Evolutionary conservation across 1,140 invertebrate genomes (phyloP).

Genomic region (Babylonia areolata): DNA sequence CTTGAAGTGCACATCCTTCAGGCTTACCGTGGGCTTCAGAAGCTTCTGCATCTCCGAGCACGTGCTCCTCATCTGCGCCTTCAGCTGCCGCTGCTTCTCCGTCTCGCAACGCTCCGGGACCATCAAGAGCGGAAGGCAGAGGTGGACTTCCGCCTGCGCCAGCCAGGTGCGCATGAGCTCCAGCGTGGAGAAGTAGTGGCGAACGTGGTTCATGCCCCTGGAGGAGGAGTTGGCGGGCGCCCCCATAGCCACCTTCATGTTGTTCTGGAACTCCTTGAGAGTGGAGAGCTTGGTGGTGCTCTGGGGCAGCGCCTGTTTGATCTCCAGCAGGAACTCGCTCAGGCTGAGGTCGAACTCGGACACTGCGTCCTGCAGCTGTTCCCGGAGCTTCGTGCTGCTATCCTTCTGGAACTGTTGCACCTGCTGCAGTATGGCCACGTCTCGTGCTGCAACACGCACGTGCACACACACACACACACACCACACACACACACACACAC

Average conservation of each 20-base stretch:
- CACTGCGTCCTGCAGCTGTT: conserved; percentile 50
- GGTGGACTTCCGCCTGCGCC: conserved; percentile 38
- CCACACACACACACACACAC: no score
- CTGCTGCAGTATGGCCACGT: conserved; percentile 46
- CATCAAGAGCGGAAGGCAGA: conserved; percentile 50
- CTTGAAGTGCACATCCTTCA: conserved; percentile 38
- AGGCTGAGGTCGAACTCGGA: conserved; percentile 53
- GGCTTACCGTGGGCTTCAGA: conserved; percentile 39
- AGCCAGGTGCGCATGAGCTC: conserved; percentile 42
- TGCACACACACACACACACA: no score
- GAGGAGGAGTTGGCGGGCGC: conserved; percentile 36
- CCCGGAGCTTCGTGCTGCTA: conserved; percentile 34
- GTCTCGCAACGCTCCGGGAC: conserved; percentile 54
- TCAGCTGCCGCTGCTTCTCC: conserved; percentile 51
- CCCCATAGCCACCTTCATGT: conserved; percentile 44
- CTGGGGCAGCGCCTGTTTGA: conserved; percentile 53
- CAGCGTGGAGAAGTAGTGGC: conserved; percentile 45
- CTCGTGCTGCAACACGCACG: conserved; percentile 44
- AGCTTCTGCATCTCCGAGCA: conserved; percentile 41
- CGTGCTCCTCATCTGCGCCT: conserved; percentile 40
- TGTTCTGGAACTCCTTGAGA: conserved; percentile 55
- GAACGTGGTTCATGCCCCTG: conserved; percentile 36
- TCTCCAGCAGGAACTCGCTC: conserved; percentile 53
- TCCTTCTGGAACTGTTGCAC: conserved; percentile 46
- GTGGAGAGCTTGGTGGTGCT: conserved; percentile 42